Conservation (phyloP, 2,113 vertebrate genomes). For the Diphyllodes magnificus region DNA sequence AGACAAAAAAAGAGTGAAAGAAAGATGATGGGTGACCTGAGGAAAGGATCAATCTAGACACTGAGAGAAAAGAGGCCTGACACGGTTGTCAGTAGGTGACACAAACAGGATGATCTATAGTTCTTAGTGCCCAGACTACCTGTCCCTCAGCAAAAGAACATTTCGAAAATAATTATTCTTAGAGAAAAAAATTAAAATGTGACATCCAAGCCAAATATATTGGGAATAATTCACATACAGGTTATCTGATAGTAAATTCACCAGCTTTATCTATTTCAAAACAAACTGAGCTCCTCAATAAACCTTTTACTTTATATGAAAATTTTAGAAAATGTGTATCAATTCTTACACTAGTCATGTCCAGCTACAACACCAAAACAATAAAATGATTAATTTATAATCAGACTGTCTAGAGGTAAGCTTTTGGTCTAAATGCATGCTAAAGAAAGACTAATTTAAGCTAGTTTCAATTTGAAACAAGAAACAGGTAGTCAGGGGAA, state of each 20-base stretch:
- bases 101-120: not conserved
- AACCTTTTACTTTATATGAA: not conserved
- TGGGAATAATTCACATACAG: not conserved
- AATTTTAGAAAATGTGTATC: not conserved
- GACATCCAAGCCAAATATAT: not conserved
- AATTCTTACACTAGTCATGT: not conserved
- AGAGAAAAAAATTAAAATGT: not conserved
- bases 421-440: not conserved
- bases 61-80: slow-evolving; percentile 8
- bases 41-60: slow-evolving; percentile 4
- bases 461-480: not conserved
- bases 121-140: not conserved
- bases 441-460: not conserved
- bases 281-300: not conserved
- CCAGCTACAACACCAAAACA: slow-evolving; percentile 12
- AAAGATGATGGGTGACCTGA: not conserved
- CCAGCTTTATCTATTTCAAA: not conserved
- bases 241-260: not conserved
- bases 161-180: not conserved
- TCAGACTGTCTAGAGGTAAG: not conserved
- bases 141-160: not conserved
- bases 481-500: not conserved
- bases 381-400: not conserved
- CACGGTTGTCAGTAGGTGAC: not conserved
- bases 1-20: not conserved